Conservation (phyloP, 2,888 invertebrate species). For the Leucoptera coffeella region DNA sequence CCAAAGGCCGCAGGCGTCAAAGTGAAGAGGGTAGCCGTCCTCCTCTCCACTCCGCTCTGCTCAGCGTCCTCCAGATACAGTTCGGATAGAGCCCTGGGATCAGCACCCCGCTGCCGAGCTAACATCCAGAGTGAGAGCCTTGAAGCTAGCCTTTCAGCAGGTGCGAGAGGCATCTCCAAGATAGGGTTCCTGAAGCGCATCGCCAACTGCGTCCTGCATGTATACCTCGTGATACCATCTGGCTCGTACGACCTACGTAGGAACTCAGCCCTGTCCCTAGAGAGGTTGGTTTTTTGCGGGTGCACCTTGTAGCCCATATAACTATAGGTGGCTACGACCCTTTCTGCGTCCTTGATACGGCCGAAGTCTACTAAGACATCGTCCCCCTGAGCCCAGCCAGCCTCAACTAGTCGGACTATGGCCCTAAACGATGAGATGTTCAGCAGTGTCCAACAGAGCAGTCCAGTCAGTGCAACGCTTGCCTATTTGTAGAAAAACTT, state of each 20-base stretch:
- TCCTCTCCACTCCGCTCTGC: background rate
- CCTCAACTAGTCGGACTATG: background rate
- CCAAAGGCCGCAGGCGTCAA: background rate
- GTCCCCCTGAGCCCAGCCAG: slow-evolving; percentile 1
- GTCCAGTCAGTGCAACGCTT: no score
- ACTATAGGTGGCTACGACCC: background rate
- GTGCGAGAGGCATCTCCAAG: background rate
- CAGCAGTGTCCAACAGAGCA: slow-evolving; percentile 1
- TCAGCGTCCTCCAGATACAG: background rate
- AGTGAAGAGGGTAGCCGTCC: background rate
- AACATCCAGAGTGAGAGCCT: background rate
- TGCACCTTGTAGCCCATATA: slow-evolving; percentile 1
- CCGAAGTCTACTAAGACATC: background rate
- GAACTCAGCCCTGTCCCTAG: background rate
- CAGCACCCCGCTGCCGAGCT: background rate
- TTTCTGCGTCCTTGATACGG: background rate
- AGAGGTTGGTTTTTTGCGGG: background rate
- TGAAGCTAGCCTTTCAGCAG: background rate
- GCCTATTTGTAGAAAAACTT: no score
- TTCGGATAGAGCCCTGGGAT: background rate
- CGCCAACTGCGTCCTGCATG: background rate
- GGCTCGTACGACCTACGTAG: background rate
- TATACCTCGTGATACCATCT: background rate
- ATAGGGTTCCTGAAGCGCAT: background rate
- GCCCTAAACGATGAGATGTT: slow-evolving; percentile 1